A percentile compares a stretch with the other conserved stretches of the same genome.
Conservation (phyloP, 2,797 vertebrate species). For the Mus caroli region DNA sequence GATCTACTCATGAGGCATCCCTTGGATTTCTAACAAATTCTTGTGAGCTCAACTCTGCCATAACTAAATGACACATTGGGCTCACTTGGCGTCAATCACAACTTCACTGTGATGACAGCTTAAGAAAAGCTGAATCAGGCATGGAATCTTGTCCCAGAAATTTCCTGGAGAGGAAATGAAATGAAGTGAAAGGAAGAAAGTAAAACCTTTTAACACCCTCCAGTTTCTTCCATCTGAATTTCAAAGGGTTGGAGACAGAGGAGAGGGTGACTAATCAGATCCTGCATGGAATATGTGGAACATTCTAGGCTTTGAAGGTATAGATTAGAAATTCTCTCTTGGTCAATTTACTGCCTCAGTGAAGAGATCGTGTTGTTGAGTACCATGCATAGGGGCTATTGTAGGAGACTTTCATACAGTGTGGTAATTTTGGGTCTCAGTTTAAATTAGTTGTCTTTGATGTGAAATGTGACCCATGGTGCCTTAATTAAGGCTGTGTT, state of each 20-base stretch:
- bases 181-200: constrained; percentile 42
- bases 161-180: constrained; percentile 52
- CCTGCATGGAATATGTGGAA: not conserved
- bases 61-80: not conserved
- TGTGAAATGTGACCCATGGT: constrained; percentile 59
- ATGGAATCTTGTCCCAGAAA: not conserved
- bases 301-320: not conserved
- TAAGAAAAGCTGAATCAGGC: constrained; percentile 58
- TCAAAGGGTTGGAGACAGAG: constrained; percentile 20
- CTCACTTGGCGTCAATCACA: not conserved
- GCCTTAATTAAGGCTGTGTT: constrained; percentile 64
- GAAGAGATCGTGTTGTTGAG: not conserved
- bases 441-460: constrained; percentile 66
- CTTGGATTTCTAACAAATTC: not conserved
- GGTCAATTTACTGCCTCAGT: not conserved
- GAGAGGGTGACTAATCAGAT: not conserved
- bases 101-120: not conserved
- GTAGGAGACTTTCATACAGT: not conserved
- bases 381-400: not conserved
- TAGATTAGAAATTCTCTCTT: not conserved
- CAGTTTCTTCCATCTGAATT: constrained; percentile 44
- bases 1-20: constrained; percentile 7
- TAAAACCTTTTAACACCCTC: not conserved
- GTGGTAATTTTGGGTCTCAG: constrained; percentile 18
- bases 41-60: constrained; percentile 20